Evolutionary conservation across 2,113 vertebrate species (phyloP).

Genomic region (Astur gentilis): DNA sequence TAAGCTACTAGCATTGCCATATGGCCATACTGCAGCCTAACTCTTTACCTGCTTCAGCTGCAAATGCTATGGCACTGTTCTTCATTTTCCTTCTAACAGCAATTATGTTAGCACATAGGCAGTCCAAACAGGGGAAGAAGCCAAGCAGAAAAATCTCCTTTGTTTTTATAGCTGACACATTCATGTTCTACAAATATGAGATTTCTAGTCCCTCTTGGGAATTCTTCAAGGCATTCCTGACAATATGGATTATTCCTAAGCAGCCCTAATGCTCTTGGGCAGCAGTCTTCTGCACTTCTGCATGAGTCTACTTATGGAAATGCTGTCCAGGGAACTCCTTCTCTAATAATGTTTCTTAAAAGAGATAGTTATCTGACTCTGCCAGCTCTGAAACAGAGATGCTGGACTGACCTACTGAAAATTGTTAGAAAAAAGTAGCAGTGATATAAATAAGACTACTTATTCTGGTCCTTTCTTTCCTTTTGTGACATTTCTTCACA

Average conservation of each 20-base stretch:
- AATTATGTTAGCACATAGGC: not conserved
- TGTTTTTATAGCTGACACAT: constrained; percentile 18
- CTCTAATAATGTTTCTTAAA: not conserved
- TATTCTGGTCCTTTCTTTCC: not conserved
- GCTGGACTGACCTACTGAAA: not conserved
- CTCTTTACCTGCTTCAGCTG: not conserved
- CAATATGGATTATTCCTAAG: not conserved
- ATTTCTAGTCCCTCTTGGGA: not conserved
- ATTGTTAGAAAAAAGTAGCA: not conserved
- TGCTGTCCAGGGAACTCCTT: not conserved
- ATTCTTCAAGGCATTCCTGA: constrained; percentile 1
- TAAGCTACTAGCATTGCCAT: not conserved
- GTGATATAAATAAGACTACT: not conserved
- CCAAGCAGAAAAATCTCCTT: not conserved
- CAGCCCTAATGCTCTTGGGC: not conserved
- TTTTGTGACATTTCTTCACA: not conserved
- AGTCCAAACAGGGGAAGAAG: not conserved
- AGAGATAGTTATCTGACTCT: not conserved
- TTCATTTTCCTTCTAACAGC: not conserved
- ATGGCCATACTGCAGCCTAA: not conserved
- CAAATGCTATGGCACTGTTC: not conserved
- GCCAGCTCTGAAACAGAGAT: not conserved
- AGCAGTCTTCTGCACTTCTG: not conserved
- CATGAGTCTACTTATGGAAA: not conserved
- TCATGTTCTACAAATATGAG: not conserved